Evolutionary conservation across 2,113 vertebrate species (phyloP), one percentile per base, ranked within the genome.

Genomic region (Lathamus discolor): DNA sequence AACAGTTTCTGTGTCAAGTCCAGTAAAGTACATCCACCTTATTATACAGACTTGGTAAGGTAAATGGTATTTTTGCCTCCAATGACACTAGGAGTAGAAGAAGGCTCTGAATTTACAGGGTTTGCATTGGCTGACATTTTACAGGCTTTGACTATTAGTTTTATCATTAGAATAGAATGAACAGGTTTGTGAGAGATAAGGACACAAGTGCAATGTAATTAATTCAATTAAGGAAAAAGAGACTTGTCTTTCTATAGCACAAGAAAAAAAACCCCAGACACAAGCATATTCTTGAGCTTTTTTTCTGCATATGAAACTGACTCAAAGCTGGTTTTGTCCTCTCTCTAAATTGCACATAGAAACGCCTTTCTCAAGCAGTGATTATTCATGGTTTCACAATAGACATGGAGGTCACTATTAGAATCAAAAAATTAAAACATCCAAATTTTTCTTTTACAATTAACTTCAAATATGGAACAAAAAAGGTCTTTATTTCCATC

Each of bases 341-440:
- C 79, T 92, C 92, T 74, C 90, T 92, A 94, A 80, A 68, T 94
- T 83, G 49, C 54, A 95, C 33, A 61, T 13, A 96, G 57, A 94
- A 95, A 88, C 78, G 51, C 35, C 48, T 95, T 95, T 92, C 74
- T 94, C 63, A 90, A 95, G 59, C 23, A 35, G 46, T 86, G 73
- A 83, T 95, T 97, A 93, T 97, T 92, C 96, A 95, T 93, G 83
- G 81, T 93, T 95, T 95, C 78, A 95, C 84, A 96, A 86, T 78
- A 75, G 86, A 92, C 88, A 74, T 62, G 68, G 46, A 92, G 80
- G 86, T 93, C 95, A 94, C 70, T 83, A 67, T 62, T 78, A 83
- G 66, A 84, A 88, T 86, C 0, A 88, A 93, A 94, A 89, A 93
- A 93, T 89, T 92, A 89, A 84, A 92, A 88, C 69, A 66, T 49